Percentiles rank a stretch among this genome's conserved stretches.
These are phyloP conservation scores for Mola mola DNA, from an alignment of 2,113 vertebrate species.

Conservation along the genomic window DNA sequence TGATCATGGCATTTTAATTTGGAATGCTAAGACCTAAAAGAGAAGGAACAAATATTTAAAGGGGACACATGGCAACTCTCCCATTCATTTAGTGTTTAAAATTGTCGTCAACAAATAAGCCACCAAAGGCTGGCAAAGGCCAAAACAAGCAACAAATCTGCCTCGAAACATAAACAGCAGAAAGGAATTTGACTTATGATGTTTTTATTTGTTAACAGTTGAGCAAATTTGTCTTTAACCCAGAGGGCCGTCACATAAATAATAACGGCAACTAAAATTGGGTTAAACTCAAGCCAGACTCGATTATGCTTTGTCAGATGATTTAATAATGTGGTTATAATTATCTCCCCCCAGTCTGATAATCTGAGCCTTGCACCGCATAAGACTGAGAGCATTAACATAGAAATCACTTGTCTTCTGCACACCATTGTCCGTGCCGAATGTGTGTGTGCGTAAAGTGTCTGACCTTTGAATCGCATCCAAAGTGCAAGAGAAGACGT, in stretches of 20 bases:
- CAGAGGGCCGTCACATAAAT: slow-evolving; percentile 1
- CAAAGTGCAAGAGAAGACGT: slow-evolving; percentile 67
- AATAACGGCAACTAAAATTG: slow-evolving; percentile 32
- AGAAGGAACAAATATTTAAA: neutral
- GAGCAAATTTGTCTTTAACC: slow-evolving; percentile 2
- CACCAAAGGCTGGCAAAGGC: neutral
- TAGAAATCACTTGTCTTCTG: slow-evolving; percentile 30
- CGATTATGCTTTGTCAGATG: slow-evolving; percentile 38
- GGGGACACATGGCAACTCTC: neutral
- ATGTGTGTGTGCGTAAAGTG: slow-evolving; percentile 28
- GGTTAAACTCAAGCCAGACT: slow-evolving; percentile 14
- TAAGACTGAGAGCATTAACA: slow-evolving; percentile 20
- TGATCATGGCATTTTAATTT: neutral
- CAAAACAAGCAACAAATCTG: neutral
- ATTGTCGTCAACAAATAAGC: neutral
- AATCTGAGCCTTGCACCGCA: slow-evolving; percentile 13
- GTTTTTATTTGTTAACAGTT: slow-evolving; percentile 8
- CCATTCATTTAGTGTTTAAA: neutral
- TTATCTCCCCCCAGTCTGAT: slow-evolving; percentile 46
- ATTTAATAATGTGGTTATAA: slow-evolving; percentile 39
- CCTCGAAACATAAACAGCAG: neutral
- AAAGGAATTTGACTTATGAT: neutral
- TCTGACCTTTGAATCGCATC: slow-evolving; percentile 60
- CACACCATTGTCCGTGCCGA: slow-evolving; percentile 6
- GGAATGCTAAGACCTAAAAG: neutral